phyloP scores from a whole-genome alignment of 2,797 vertebrate genomes.

The Xiphorhynchus erythropygius region DNA sequence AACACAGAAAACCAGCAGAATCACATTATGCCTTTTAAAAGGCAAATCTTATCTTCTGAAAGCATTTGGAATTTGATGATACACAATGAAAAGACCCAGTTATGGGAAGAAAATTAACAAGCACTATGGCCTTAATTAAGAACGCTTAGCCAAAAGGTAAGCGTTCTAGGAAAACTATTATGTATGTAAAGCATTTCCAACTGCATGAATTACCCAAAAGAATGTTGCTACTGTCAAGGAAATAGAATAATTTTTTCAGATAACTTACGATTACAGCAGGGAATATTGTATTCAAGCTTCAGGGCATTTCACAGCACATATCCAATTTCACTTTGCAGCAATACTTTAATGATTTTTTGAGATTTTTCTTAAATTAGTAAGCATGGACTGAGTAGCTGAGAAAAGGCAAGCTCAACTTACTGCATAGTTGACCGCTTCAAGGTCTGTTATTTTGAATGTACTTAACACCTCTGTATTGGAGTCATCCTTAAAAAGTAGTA shows the following conservation, averaged over 20 bases:
- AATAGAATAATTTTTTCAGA: constrained; percentile 7
- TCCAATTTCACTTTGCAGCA: constrained; percentile 2
- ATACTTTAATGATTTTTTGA: background rate
- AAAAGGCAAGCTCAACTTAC: constrained; percentile 79
- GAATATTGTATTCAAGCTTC: background rate
- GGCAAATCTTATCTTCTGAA: background rate
- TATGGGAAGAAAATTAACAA: background rate
- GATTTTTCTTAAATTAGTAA: background rate
- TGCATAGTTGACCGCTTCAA: constrained; percentile 80
- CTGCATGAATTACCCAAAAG: background rate
- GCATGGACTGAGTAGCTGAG: background rate
- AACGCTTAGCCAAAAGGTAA: background rate
- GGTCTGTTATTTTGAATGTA: constrained; percentile 86
- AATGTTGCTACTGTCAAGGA: background rate
- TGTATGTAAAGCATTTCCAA: background rate
- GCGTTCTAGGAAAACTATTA: background rate
- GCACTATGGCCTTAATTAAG: background rate
- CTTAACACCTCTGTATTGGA: constrained; percentile 53
- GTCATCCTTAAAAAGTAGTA: constrained; percentile 82
- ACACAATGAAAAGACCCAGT: background rate
- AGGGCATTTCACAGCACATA: background rate
- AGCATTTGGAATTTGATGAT: background rate
- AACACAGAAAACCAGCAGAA: background rate
- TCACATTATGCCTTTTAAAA: background rate
- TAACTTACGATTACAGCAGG: background rate